phyloP scores from a whole-genome alignment of 2,113 vertebrate genomes.

The Eonycteris spelaea region DNA sequence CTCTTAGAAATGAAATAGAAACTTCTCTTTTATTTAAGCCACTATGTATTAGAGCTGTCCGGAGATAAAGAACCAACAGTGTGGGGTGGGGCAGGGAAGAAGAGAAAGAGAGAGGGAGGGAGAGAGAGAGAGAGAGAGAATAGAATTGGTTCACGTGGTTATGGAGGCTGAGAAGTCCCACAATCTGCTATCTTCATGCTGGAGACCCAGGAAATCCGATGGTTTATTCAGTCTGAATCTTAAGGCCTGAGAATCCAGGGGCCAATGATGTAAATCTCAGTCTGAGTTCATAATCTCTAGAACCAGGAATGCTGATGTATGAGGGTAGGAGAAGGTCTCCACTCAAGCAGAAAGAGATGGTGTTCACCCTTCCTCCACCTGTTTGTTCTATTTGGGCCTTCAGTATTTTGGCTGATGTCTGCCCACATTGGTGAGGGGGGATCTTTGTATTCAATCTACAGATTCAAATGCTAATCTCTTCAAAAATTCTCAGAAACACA shows the following conservation, averaged over 20 bases:
- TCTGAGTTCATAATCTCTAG: neutral
- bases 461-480: neutral
- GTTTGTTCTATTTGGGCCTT: neutral
- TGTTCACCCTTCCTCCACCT: neutral
- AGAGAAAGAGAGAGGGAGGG: neutral
- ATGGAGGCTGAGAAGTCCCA: neutral
- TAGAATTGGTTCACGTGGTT: neutral
- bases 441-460: neutral
- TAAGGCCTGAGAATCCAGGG: neutral
- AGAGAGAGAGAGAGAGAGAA: too few relatives aligned
- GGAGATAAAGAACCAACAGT: neutral
- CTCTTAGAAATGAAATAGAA: neutral
- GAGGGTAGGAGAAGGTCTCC: neutral
- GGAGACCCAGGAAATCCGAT: neutral
- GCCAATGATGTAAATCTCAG: neutral
- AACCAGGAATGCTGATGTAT: neutral
- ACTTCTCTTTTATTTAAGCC: neutral
- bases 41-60: neutral
- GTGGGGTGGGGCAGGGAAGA: neutral
- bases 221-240: neutral
- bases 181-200: neutral
- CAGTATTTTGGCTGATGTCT: neutral
- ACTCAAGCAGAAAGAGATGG: too few relatives aligned
- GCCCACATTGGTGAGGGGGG: neutral
- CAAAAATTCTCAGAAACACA: neutral